Conservation (phyloP, 2,888 invertebrate species). For the Barypeithes pellucidus region DNA sequence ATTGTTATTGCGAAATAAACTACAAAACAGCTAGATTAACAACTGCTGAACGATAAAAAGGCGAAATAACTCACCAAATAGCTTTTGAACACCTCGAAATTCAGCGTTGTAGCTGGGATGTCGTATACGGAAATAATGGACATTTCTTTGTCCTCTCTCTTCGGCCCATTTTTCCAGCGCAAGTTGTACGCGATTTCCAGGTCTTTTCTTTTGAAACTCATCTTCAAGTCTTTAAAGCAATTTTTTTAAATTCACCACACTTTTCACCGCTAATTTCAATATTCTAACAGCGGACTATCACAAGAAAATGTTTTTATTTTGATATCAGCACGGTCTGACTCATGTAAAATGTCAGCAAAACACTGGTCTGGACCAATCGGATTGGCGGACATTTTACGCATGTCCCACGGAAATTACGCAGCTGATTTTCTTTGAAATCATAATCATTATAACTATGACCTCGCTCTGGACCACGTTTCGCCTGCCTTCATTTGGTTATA, state of each 20-base stretch:
- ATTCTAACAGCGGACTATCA: conserved; percentile 2
- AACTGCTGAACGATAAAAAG: conserved; percentile 11
- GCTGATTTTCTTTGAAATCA: conserved; percentile 29
- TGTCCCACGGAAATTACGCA: conserved; percentile 48
- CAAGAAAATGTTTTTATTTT: conserved; percentile 43
- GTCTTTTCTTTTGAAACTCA: conserved; percentile 61
- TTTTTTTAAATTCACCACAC: conserved; percentile 18
- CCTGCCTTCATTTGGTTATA: not conserved
- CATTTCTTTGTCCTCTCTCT: conserved; percentile 65
- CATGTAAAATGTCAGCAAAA: conserved; percentile 25
- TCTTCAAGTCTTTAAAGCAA: conserved; percentile 40
- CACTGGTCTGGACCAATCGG: conserved; percentile 3
- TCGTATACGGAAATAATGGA: conserved; percentile 70
- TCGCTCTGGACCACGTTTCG: not conserved
- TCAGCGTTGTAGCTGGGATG: conserved; percentile 68
- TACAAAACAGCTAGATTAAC: not conserved
- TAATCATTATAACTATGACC: not conserved
- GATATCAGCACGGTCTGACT: conserved; percentile 19
- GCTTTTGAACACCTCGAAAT: conserved; percentile 70
- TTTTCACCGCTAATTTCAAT: not conserved
- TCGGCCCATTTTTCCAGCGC: conserved; percentile 67
- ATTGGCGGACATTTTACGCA: conserved; percentile 16
- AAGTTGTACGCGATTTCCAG: conserved; percentile 70
- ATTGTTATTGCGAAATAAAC: not conserved
- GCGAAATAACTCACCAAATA: conserved; percentile 67